Conservation (phyloP, 1,140 invertebrate genomes). For the Euglossa dilemma region DNA sequence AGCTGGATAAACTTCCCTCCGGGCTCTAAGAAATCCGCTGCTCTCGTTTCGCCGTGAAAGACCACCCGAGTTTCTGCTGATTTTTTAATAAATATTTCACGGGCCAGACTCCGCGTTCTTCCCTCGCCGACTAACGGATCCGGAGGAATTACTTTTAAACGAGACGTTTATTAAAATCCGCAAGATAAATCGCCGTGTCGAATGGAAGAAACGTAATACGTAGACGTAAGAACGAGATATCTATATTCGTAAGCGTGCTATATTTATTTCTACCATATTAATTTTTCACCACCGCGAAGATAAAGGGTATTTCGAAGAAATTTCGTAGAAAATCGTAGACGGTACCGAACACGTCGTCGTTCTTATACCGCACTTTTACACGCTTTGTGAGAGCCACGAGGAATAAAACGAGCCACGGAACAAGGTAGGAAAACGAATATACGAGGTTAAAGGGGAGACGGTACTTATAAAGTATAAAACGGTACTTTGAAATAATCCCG, state of each 20-base stretch:
- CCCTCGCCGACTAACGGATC: background rate
- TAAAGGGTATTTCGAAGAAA: background rate
- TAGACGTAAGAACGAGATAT: background rate
- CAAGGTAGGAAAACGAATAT: background rate
- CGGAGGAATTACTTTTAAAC: no score
- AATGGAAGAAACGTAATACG: background rate
- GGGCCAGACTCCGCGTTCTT: background rate
- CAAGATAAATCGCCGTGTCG: no score
- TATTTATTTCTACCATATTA: no score
- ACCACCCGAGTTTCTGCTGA: background rate
- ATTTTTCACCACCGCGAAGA: no score
- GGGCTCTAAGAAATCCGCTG: slow-evolving; percentile 14
- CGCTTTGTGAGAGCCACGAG: background rate
- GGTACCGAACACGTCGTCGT: background rate
- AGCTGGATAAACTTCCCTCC: slow-evolving; percentile 8
- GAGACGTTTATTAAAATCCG: no score
- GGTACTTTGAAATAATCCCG: no score
- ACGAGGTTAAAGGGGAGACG: background rate
- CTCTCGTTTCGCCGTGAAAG: background rate
- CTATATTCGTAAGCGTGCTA: background rate
- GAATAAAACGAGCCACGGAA: background rate
- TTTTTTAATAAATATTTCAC: background rate
- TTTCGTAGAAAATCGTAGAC: background rate
- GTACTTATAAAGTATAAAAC: background rate
- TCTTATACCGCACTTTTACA: no score